Conservation (phyloP, 1,140 invertebrate species). For the Ruditapes philippinarum region DNA sequence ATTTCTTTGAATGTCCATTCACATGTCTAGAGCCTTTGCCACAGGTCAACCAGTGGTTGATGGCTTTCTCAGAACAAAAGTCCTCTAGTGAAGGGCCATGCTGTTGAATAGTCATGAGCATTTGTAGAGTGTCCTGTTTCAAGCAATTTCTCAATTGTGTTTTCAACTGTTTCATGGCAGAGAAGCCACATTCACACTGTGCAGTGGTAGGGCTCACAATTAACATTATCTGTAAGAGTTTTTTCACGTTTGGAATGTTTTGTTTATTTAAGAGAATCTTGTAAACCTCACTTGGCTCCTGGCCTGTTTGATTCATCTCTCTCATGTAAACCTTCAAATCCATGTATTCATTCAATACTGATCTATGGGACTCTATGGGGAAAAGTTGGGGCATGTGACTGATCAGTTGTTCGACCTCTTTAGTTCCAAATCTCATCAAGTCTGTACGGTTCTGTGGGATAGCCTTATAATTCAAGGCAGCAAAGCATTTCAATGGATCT, state of each 20-base stretch:
- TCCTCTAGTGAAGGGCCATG: neutral
- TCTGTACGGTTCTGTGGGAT: neutral
- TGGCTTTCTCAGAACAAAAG: neutral
- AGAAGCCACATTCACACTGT: constrained; percentile 6
- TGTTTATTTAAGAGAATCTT: neutral
- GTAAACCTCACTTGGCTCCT: neutral
- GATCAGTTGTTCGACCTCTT: neutral
- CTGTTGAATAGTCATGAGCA: neutral
- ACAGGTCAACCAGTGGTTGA: neutral
- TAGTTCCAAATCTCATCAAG: neutral
- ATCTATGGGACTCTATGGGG: neutral
- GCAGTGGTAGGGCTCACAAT: constrained; percentile 10
- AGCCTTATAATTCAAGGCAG: no score
- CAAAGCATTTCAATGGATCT: neutral
- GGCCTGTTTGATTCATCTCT: neutral
- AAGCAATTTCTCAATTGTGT: neutral
- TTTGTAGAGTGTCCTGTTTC: neutral
- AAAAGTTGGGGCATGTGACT: neutral
- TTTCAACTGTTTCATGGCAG: neutral
- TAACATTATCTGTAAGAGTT: no score
- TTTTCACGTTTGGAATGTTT: constrained; percentile 8
- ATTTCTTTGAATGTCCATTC: neutral
- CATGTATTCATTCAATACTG: neutral
- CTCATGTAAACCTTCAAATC: neutral
- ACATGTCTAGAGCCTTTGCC: neutral